Base-by-base conservation (phyloP, 2,797 vertebrate genomes). In the Carcharodon carcharias region DNA sequence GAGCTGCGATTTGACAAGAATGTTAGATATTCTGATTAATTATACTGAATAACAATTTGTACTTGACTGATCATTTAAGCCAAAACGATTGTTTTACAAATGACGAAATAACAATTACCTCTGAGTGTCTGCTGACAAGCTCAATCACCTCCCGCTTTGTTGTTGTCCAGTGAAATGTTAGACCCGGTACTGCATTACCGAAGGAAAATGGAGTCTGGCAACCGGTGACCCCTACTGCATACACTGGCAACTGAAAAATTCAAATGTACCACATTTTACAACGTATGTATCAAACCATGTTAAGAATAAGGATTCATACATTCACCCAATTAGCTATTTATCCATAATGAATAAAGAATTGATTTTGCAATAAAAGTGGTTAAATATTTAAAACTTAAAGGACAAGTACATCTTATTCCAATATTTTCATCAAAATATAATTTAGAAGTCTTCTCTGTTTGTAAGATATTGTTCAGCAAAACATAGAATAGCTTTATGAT, bases 141-240 rank as follows among this genome's bases (percentile, higher is more conserved):
- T 98, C 97, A 85, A 98, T 93, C 0, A 98, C 97, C 4, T 98
- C 97, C 0, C 97, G 97, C 96, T 98, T 98, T 97, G 97, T 97
- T 97, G 98, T 96, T 87, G 97, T 97, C 98, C 98, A 98, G 31
- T 97, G 97, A 97, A 98, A 98, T 7, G 96, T 96, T 95, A 98
- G 97, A 23, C 96, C 97, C 16, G 97, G 97, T 56, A 96, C 96
- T 61, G 98, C 97, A 96, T 96, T 98, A 95, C 97, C 96, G 31
- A 98, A 97, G 96, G 98, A 97, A 94, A 98, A 97, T 11, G 98
- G 98, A 50, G 97, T 97, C 97, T 98, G 97, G 16, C 96, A 96
- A 96, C 97, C 97, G 96, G 97, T 97, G 96, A 97, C 96, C 3
- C 98, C 98, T 96, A 97, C 97, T 56, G 98, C 97, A 77, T 98